Conservation (phyloP, 1,140 invertebrate genomes). For the Lysiphlebus fabarum region DNA sequence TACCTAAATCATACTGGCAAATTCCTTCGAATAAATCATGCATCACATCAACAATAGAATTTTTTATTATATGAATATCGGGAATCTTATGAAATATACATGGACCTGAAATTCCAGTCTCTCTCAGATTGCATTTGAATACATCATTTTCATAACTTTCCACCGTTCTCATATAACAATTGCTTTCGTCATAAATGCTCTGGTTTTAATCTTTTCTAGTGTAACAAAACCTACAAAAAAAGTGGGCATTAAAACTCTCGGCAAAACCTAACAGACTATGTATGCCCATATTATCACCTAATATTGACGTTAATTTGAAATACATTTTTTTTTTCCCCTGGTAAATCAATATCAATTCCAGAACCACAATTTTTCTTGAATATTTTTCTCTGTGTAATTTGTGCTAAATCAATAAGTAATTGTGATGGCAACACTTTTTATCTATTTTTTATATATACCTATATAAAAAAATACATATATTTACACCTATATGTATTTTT, state of each 20-base stretch:
- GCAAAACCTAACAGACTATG: constrained; percentile 37
- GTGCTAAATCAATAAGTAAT: too few species aligned
- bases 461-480: too few species aligned
- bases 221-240: constrained; percentile 39
- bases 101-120: constrained; percentile 18
- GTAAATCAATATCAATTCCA: constrained; percentile 29
- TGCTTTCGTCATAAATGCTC: constrained; percentile 25
- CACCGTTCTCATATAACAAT: constrained; percentile 26
- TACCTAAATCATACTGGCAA: constrained; percentile 31
- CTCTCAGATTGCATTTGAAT: constrained; percentile 1
- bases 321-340: constrained; percentile 27
- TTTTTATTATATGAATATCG: constrained; percentile 32
- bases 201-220: constrained; percentile 27
- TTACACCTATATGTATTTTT: too few species aligned
- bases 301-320: constrained; percentile 33
- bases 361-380: too few species aligned
- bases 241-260: constrained; percentile 34
- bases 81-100: constrained; percentile 16
- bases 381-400: too few species aligned
- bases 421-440: too few species aligned
- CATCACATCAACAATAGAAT: constrained; percentile 32
- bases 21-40: constrained; percentile 37
- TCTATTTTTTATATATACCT: too few species aligned
- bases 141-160: constrained; percentile 16
- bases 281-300: constrained; percentile 42